Conservation (phyloP, 2,113 vertebrate species). For the Blennius ocellaris region DNA sequence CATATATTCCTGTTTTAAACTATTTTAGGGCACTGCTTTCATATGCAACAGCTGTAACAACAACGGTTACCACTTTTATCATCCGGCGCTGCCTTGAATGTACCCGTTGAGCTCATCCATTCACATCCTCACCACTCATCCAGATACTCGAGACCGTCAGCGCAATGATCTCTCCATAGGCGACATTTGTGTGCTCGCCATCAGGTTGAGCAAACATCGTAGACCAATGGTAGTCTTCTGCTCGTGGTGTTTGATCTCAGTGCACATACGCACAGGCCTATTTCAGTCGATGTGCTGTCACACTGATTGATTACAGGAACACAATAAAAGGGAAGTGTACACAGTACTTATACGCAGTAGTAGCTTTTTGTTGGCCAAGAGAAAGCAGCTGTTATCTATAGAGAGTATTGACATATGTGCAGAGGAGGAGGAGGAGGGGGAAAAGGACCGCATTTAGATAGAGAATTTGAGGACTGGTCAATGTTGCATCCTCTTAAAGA, state of each 20-base stretch:
- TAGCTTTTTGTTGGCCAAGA: constrained; percentile 30
- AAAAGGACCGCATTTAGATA: neutral
- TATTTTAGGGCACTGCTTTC: too few relatives aligned
- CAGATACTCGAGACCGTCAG: constrained; percentile 38
- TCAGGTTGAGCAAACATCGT: constrained; percentile 53
- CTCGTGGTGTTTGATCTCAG: constrained; percentile 8
- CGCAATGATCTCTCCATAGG: constrained; percentile 31
- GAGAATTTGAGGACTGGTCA: neutral
- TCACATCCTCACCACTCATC: constrained; percentile 18
- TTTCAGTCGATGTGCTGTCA: constrained; percentile 20
- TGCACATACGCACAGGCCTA: constrained; percentile 17
- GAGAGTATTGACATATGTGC: constrained; percentile 6
- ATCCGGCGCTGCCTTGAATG: constrained; percentile 7
- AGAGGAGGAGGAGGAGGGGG: neutral
- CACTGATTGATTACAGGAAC: constrained; percentile 45
- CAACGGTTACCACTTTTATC: neutral
- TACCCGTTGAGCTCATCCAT: constrained; percentile 30
- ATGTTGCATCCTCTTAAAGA: neutral
- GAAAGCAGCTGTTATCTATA: constrained; percentile 48
- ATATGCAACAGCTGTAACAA: too few relatives aligned
- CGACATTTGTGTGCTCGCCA: constrained; percentile 12
- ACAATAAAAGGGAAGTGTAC: constrained; percentile 33
- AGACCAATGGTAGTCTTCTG: constrained; percentile 15
- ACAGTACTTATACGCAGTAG: constrained; percentile 12
- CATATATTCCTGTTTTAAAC: too few relatives aligned